Percentiles rank a stretch among this genome's conserved stretches.
phyloP scores from a whole-genome alignment of 2,888 invertebrate species.

The Pilophorus perplexus region DNA sequence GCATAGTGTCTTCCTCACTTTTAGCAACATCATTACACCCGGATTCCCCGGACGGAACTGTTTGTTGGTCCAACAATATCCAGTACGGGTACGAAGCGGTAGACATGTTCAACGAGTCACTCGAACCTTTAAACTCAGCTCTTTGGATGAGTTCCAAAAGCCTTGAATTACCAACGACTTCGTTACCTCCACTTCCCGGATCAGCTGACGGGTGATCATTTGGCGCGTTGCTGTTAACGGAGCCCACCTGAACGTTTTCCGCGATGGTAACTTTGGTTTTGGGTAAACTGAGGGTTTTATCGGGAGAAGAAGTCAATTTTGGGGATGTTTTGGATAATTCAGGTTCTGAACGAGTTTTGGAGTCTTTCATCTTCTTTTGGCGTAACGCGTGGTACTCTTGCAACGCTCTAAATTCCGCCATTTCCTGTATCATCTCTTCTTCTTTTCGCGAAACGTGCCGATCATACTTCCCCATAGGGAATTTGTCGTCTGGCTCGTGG shows the following conservation, averaged over 20 bases:
- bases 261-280: background rate
- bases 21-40: background rate
- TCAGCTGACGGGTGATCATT: slow-evolving; percentile 27
- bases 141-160: slow-evolving; percentile 62
- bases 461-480: slow-evolving; percentile 3
- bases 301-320: background rate
- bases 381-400: slow-evolving; percentile 47
- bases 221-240: background rate
- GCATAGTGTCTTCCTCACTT: no score
- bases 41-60: slow-evolving; percentile 8
- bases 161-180: slow-evolving; percentile 51
- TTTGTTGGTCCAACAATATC: slow-evolving; percentile 27
- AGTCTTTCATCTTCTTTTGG: slow-evolving; percentile 41
- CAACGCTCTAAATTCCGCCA: slow-evolving; percentile 47
- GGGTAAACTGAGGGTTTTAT: background rate
- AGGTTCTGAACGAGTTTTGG: background rate
- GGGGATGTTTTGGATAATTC: no score
- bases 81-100: slow-evolving; percentile 30
- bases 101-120: slow-evolving; percentile 37
- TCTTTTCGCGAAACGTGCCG: slow-evolving; percentile 1
- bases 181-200: slow-evolving; percentile 36
- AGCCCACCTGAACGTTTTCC: background rate
- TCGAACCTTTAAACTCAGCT: slow-evolving; percentile 45
- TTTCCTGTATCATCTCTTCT: slow-evolving; percentile 14
- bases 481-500: slow-evolving; percentile 47